Percentiles rank a stretch among this genome's conserved stretches.
Evolutionary conservation across 2,113 vertebrate genomes (phyloP).

Genomic region (Cynopterus brachyotis): DNA sequence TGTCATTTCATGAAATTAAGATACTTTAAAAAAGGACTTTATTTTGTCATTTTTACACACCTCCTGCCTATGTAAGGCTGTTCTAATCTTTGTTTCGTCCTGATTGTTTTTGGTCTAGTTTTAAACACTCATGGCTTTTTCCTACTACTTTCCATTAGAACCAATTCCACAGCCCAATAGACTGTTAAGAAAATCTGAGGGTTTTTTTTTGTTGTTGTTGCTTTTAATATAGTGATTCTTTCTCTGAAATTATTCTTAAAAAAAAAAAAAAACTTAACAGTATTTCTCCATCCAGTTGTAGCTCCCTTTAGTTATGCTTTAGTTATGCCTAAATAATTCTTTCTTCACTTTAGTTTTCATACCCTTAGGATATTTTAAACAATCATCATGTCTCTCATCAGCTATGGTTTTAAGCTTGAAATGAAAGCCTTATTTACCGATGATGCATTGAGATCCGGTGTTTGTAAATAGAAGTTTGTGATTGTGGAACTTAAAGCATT

Average conservation of each 20-base stretch:
- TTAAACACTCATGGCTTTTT: not conserved
- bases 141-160: constrained; percentile 14
- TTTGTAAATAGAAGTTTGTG: constrained; percentile 73
- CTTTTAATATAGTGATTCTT: not conserved
- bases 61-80: not conserved
- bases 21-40: not conserved
- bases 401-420: constrained; percentile 71
- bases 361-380: constrained; percentile 68
- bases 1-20: not conserved
- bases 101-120: constrained; percentile 18
- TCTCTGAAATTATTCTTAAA: constrained; percentile 56
- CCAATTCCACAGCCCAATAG: constrained; percentile 41
- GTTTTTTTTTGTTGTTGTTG: not conserved
- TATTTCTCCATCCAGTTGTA: constrained; percentile 68
- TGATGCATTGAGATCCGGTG: constrained; percentile 61
- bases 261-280: not conserved
- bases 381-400: constrained; percentile 70
- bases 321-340: constrained; percentile 76
- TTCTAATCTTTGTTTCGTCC: not conserved
- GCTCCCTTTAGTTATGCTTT: constrained; percentile 74
- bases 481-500: constrained; percentile 44
- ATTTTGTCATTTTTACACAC: not conserved
- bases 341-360: constrained; percentile 69
- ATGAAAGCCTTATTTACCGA: constrained; percentile 69
- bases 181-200: constrained; percentile 63